These are phyloP conservation scores for Zygogramma bicolorata DNA, from an alignment of 2,888 invertebrate genomes.

Conservation along the genomic window DNA sequence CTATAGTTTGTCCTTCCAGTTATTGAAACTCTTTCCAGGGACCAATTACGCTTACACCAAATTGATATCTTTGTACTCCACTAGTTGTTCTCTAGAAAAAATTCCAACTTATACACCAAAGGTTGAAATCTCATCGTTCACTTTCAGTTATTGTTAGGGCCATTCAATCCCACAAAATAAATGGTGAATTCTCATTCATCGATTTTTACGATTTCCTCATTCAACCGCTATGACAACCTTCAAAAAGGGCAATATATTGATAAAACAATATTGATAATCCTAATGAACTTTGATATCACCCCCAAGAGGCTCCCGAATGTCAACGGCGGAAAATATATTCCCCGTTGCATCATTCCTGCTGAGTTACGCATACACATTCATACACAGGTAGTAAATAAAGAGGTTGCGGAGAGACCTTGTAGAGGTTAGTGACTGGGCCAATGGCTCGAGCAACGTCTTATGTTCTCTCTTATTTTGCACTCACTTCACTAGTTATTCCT, in stretches of 20 bases:
- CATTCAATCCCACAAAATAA: too few species aligned
- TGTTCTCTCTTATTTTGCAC: conserved; percentile 2
- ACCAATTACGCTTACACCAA: too few species aligned
- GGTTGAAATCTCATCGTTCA: too few species aligned
- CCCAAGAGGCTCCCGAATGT: neutral
- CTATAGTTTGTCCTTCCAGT: too few species aligned
- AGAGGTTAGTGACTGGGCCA: conserved; percentile 59
- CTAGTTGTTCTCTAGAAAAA: too few species aligned
- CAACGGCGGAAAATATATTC: neutral
- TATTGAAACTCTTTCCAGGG: too few species aligned
- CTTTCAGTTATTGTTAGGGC: too few species aligned
- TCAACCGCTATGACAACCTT: too few species aligned
- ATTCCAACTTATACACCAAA: too few species aligned
- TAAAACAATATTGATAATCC: neutral
- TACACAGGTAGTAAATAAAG: conserved; percentile 35
- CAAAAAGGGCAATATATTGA: neutral
- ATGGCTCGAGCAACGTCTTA: conserved; percentile 13
- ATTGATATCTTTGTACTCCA: too few species aligned
- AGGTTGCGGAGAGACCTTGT: conserved; percentile 55
- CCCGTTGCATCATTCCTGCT: neutral
- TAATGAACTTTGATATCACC: neutral
- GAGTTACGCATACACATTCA: conserved; percentile 18
- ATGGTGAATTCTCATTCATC: too few species aligned
- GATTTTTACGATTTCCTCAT: too few species aligned
- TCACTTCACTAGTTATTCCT: neutral